Conservation (phyloP, 2,888 invertebrate species). For the Limulus polyphemus region DNA sequence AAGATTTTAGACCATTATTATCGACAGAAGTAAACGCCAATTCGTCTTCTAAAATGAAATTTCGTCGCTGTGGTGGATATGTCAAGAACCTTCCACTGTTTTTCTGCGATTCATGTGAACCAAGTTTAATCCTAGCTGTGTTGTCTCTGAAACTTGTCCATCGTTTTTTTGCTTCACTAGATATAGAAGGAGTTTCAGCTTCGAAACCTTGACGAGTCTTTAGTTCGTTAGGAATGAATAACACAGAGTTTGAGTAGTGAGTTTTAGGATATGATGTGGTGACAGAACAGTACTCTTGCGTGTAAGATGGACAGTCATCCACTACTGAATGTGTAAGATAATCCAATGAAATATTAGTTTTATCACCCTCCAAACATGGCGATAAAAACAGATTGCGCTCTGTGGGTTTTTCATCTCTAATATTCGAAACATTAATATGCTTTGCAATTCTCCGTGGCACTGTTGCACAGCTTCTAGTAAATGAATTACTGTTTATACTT, state of each 20-base stretch:
- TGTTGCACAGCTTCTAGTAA: too few relatives aligned
- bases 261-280: background rate
- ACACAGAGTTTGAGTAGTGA: background rate
- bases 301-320: conserved; percentile 3
- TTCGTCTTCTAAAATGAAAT: conserved; percentile 27
- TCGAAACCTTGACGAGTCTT: too few relatives aligned
- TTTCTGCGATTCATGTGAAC: conserved; percentile 8
- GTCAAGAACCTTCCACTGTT: conserved; percentile 31
- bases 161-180: conserved; percentile 8
- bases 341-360: background rate
- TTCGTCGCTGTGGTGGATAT: conserved; percentile 30
- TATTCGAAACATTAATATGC: too few relatives aligned
- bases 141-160: conserved; percentile 3
- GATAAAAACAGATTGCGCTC: background rate
- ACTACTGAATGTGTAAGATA: background rate
- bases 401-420: too few relatives aligned
- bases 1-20: conserved; percentile 37
- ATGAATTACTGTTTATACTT: too few relatives aligned
- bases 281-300: conserved; percentile 1
- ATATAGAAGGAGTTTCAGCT: background rate
- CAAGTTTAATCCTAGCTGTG: too few relatives aligned
- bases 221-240: background rate
- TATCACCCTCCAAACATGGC: conserved; percentile 1
- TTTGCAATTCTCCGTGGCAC: too few relatives aligned
- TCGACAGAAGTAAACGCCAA: conserved; percentile 36